Percentiles rank a stretch among this genome's conserved stretches.
These are phyloP conservation scores for Brachypalpus laphriformis DNA, from an alignment of 2,888 invertebrate species.

Conservation along the genomic window DNA sequence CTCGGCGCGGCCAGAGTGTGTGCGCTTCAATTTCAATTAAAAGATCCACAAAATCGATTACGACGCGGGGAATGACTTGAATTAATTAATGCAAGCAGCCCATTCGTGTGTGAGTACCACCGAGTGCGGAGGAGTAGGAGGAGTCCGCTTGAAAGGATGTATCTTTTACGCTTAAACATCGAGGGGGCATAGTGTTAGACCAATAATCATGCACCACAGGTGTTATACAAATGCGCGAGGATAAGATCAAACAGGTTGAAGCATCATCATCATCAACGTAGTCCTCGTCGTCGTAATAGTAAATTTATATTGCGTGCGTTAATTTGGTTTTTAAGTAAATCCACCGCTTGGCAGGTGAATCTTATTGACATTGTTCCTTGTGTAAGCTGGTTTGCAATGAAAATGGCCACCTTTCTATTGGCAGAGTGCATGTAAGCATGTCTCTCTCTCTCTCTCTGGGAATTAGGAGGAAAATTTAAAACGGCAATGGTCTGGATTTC, in stretches of 20 bases:
- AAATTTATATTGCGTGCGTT: slow-evolving; percentile 60
- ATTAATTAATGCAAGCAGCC: slow-evolving; percentile 69
- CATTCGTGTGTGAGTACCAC: slow-evolving; percentile 9
- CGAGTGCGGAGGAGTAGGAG: slow-evolving; percentile 32
- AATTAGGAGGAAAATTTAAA: not conserved
- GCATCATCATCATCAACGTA: slow-evolving; percentile 22
- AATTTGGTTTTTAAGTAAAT: slow-evolving; percentile 60
- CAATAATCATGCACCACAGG: slow-evolving; percentile 70
- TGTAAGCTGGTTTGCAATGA: not conserved
- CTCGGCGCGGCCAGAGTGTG: not conserved
- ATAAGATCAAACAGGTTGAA: slow-evolving; percentile 63
- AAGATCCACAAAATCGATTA: slow-evolving; percentile 70
- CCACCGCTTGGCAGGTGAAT: slow-evolving; percentile 32
- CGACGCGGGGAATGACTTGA: slow-evolving; percentile 57
- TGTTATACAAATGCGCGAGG: slow-evolving; percentile 63
- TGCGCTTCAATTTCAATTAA: slow-evolving; percentile 69
- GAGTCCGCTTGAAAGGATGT: slow-evolving; percentile 39
- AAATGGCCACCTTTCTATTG: slow-evolving; percentile 7
- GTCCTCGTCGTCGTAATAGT: not conserved
- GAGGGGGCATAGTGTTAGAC: slow-evolving; percentile 43
- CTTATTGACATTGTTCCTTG: slow-evolving; percentile 38
- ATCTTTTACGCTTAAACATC: slow-evolving; percentile 13
- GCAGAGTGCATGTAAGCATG: not conserved
- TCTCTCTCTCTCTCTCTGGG: not conserved
- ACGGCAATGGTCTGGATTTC: not conserved